Evolutionary conservation across 2,888 invertebrate species (phyloP).

Genomic region (Drosophila helvetica): DNA sequence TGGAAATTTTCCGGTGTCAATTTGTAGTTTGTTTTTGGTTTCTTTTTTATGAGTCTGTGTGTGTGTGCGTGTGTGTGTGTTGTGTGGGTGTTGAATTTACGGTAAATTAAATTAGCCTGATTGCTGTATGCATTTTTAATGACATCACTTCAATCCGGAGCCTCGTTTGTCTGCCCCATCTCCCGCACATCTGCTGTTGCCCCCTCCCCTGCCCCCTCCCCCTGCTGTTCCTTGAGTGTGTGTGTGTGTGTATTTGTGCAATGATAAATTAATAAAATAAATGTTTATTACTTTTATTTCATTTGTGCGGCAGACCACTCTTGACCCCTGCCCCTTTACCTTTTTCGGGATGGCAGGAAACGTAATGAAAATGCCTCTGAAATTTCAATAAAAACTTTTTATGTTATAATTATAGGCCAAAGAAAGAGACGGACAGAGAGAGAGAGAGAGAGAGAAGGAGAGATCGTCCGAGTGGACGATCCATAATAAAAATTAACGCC

Average conservation of each 20-base stretch:
- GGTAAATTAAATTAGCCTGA: constrained; percentile 65
- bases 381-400: constrained; percentile 69
- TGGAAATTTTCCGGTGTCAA: constrained; percentile 23
- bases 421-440: constrained; percentile 24
- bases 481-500: constrained; percentile 59
- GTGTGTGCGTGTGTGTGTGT: no score
- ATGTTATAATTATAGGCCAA: constrained; percentile 69
- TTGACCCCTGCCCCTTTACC: no score
- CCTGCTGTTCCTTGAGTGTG: not conserved
- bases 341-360: not conserved
- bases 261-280: constrained; percentile 68
- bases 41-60: not conserved
- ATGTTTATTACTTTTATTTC: constrained; percentile 64
- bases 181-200: no score
- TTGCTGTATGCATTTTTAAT: constrained; percentile 67
- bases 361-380: constrained; percentile 60
- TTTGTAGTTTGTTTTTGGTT: constrained; percentile 8
- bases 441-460: constrained; percentile 29
- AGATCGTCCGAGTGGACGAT: constrained; percentile 30
- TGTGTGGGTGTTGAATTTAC: constrained; percentile 34
- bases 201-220: not conserved
- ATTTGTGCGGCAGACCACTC: constrained; percentile 1
- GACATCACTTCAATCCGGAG: constrained; percentile 31
- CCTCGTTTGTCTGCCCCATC: constrained; percentile 2
- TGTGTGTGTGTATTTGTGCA: constrained; percentile 24